phyloP scores from a whole-genome alignment of 2,888 invertebrate genomes.

The Leptopilina drosophilae region DNA sequence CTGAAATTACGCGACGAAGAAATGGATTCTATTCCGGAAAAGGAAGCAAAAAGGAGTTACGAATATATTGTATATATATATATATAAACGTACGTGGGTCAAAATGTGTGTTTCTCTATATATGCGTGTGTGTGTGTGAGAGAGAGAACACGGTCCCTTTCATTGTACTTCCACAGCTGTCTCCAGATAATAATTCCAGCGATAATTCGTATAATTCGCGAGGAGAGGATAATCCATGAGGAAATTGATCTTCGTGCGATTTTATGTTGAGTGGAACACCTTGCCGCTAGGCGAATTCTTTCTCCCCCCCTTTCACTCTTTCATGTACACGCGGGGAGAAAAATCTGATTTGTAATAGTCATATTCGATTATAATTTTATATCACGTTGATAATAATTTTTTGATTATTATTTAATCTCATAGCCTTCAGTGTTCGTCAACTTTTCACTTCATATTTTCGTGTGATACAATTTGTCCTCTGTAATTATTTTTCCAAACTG shows the following conservation, averaged over 20 bases:
- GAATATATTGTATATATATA: slow-evolving; percentile 5
- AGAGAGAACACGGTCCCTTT: neutral
- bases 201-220: slow-evolving; percentile 36
- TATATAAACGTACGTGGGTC: neutral
- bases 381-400: too few relatives aligned
- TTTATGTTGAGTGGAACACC: slow-evolving; percentile 30
- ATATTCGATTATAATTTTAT: too few relatives aligned
- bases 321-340: too few relatives aligned
- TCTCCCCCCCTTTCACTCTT: too few relatives aligned
- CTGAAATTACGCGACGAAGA: slow-evolving; percentile 27
- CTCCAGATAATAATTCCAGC: slow-evolving; percentile 34
- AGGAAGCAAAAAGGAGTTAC: neutral
- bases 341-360: too few relatives aligned
- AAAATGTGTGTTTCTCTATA: slow-evolving; percentile 12
- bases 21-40: slow-evolving; percentile 29
- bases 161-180: slow-evolving; percentile 25
- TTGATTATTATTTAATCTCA: too few relatives aligned
- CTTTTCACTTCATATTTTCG: too few relatives aligned
- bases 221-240: slow-evolving; percentile 16
- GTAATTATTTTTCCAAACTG: too few relatives aligned
- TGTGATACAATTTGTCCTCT: too few relatives aligned
- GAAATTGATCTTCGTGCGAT: slow-evolving; percentile 39
- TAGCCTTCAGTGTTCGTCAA: too few relatives aligned
- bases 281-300: slow-evolving; percentile 30
- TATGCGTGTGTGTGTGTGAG: neutral